Base-by-base conservation (phyloP, 2,888 invertebrate species). In the Leptinotarsa haldemani region DNA sequence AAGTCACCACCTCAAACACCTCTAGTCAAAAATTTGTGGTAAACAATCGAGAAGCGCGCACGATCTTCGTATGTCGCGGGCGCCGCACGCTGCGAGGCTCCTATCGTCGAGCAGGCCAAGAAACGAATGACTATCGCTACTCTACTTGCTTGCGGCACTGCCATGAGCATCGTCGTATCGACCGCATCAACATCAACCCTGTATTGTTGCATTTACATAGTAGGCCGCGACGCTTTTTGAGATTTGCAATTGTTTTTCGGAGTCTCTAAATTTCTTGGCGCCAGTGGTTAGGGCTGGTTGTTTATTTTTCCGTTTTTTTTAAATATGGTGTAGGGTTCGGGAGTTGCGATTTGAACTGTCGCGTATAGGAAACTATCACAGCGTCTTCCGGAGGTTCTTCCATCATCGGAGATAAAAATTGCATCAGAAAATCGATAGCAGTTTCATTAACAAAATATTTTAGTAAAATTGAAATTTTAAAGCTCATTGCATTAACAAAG, bases 151-250 rank as follows among this genome's bases (percentile, higher is more conserved):
- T 82, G 83, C 83, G 83, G 83, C 83, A 83, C 80, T 77, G 82
- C 83, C 82, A 81, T 78, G 80, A 83, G 83, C 83, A 79, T 81
- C 80, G 80, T 80, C 82, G 81, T 83, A 83, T 83, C 83, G 83
- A 83, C 83, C 83, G 71, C 74, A 63, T 61, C 66, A 64, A 82
- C 80, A 79, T 78, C 81, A 82, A 81, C 82, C 82, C 82, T 79
- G 80, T 82, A 80, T 81, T 80, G 80, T 82, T 81, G 79, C 81
- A 82, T 82, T 82, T 82, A 82, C 82, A 82, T 82, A 81, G 79
- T 71, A 75, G 78, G 78, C 77, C 75, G 79, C 73, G 77, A 76
- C 77, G 74, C 69, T 74, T 74, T 74, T 65, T 65, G 53, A 53
- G 74, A 73, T 73, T 71, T 65, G 74, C 68, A 70, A 76, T 73